Percentiles rank a stretch among this genome's conserved stretches.
phyloP scores from a whole-genome alignment of 1,140 invertebrate species.

The Bombus consobrinus region DNA sequence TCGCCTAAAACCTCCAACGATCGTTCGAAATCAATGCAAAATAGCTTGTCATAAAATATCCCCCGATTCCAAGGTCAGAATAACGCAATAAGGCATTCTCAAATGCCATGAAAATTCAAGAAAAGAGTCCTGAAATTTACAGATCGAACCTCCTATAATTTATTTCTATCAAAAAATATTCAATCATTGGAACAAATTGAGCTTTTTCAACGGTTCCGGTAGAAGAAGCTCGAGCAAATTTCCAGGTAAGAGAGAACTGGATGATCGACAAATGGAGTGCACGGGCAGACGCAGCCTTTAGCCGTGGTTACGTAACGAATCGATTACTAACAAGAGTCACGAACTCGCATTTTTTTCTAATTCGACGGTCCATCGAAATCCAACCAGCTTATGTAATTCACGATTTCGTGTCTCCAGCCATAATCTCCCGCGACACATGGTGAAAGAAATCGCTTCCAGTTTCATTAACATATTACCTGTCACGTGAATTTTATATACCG shows the following conservation, averaged over 20 bases:
- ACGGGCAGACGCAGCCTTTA: background rate
- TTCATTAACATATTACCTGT: background rate
- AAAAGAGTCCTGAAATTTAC: too few relatives aligned
- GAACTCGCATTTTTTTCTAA: conserved; percentile 14
- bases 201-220: background rate
- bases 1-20: too few relatives aligned
- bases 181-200: background rate
- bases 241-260: background rate
- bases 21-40: too few relatives aligned
- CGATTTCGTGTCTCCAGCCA: background rate
- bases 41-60: too few relatives aligned
- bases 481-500: too few relatives aligned
- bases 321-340: conserved; percentile 7
- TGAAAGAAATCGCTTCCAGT: background rate
- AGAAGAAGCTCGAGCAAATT: background rate
- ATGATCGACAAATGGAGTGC: too few relatives aligned
- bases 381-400: background rate
- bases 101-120: too few relatives aligned
- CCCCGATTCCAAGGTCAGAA: too few relatives aligned
- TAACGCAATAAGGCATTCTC: too few relatives aligned
- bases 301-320: background rate
- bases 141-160: too few relatives aligned
- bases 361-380: background rate
- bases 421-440: background rate
- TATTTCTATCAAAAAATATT: too few relatives aligned